Base-by-base conservation (phyloP, 2,888 invertebrate genomes). In the Brachypalpus laphriformis region DNA sequence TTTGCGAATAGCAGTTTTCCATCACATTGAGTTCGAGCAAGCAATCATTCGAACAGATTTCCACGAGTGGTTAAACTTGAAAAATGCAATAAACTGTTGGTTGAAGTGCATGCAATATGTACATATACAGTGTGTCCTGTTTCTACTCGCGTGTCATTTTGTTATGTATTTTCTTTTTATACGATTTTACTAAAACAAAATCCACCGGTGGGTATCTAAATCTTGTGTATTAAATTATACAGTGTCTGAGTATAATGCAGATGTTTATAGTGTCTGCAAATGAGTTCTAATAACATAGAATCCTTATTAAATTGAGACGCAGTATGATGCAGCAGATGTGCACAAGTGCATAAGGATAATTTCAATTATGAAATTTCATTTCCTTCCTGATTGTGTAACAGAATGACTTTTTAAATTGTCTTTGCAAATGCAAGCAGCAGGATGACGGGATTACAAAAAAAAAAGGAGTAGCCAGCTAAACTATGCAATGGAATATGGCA, bases 1-100 rank as follows among this genome's bases (percentile, higher is more conserved):
- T 49, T 45, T 42, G 45, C 45, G 37, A 47, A 59, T 59, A 7
- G 25, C 47, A 57, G 34, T 47, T 37, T 59, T 59, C 71, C 71
- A 25, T 70, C 57, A 47, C 45, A 70, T 57, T 59, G 59, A 34
- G 11, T 34, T 8, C 59, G 59, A 71, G 71, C 37, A 59, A 16
- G 71, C 70, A 57, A 47, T 34, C 70, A 57, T 31, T 70, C 57
- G 70, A 71, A 18, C 31, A 14, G 47, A 47, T 57, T 71, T 45
- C 45, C 56, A 11, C 54, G 54, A 68, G 28, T 42, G 70, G 56
- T 42, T 70, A 18, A 42, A 31, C 70, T 56, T 18, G 70, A 22
- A 70, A 22, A 70, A 42, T 45, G 56, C 56, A 34, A 71, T 57
- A 45, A 57, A 14, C 37, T 40, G 37, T 20, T 20, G 34, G 37